A percentile compares a stretch with the other conserved stretches of the same genome.
Conservation (phyloP, 2,113 vertebrate genomes). For the Panurus biarmicus region DNA sequence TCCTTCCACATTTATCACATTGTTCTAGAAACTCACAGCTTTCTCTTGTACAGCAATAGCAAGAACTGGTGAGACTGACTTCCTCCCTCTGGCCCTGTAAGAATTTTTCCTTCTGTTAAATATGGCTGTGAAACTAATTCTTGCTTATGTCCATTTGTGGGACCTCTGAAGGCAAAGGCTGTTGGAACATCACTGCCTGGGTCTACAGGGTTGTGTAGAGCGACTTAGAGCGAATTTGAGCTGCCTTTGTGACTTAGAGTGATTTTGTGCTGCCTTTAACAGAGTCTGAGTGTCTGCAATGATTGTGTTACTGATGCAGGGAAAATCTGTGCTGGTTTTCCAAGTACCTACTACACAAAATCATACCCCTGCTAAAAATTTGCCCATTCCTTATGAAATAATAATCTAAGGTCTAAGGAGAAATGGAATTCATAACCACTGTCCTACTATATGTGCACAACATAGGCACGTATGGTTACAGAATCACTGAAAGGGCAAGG, state of each 20-base stretch:
- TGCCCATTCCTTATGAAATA: neutral
- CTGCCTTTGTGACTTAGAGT: neutral
- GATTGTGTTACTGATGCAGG: neutral
- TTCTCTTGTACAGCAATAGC: neutral
- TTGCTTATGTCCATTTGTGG: neutral
- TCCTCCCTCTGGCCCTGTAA: neutral
- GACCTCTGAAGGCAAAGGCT: neutral
- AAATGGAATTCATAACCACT: neutral
- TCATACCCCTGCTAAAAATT: neutral
- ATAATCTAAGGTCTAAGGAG: neutral
- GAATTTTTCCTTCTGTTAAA: neutral
- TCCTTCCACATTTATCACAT: neutral
- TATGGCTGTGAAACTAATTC: neutral
- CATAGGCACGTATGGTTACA: neutral
- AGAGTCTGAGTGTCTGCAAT: neutral
- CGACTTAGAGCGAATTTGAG: too few relatives aligned
- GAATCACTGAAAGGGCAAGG: neutral
- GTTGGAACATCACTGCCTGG: neutral
- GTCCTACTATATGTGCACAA: neutral
- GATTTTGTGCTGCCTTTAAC: neutral
- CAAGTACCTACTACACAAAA: neutral
- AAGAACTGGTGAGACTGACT: neutral
- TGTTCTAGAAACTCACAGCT: neutral
- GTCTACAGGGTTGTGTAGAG: neutral
- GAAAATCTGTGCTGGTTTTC: neutral